Percentiles rank a stretch among this genome's conserved stretches.
These are phyloP conservation scores for Macroglossus sobrinus DNA, from an alignment of 2,113 vertebrate genomes.

Conservation along the genomic window DNA sequence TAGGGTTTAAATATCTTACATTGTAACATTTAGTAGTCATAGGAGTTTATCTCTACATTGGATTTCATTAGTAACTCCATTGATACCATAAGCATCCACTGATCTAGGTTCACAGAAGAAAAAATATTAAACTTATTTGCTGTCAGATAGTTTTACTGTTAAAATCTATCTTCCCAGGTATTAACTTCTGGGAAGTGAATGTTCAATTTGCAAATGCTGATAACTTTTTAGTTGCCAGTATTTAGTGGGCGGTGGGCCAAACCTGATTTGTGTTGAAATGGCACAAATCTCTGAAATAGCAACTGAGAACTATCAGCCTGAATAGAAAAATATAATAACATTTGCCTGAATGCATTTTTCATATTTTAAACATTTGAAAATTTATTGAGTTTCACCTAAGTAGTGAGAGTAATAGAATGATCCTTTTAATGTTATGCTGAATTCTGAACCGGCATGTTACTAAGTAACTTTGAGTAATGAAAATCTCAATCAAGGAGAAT, in stretches of 20 bases:
- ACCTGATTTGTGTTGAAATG: slow-evolving; percentile 35
- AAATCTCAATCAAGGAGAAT: slow-evolving; percentile 24
- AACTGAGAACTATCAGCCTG: not conserved
- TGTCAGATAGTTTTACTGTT: not conserved
- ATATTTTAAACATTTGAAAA: slow-evolving; percentile 25
- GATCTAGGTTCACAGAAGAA: not conserved
- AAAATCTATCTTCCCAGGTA: not conserved
- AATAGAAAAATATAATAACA: not conserved
- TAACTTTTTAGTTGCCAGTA: slow-evolving; percentile 44
- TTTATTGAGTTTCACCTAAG: slow-evolving; percentile 21
- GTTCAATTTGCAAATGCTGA: slow-evolving; percentile 45
- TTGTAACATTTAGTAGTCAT: not conserved
- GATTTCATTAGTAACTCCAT: not conserved
- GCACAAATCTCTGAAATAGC: not conserved
- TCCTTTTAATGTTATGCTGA: not conserved
- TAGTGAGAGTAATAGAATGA: not conserved
- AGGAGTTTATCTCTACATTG: not conserved
- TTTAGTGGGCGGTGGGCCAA: not conserved
- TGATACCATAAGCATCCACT: not conserved
- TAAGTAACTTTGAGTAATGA: slow-evolving; percentile 8
- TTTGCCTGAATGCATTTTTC: not conserved
- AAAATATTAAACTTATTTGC: slow-evolving; percentile 7
- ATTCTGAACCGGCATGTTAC: not conserved
- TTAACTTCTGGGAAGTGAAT: slow-evolving; percentile 17
- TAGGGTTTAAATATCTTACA: not conserved